These are phyloP conservation scores for Baryphthengus martii DNA, from an alignment of 2,113 vertebrate species.

Conservation along the genomic window DNA sequence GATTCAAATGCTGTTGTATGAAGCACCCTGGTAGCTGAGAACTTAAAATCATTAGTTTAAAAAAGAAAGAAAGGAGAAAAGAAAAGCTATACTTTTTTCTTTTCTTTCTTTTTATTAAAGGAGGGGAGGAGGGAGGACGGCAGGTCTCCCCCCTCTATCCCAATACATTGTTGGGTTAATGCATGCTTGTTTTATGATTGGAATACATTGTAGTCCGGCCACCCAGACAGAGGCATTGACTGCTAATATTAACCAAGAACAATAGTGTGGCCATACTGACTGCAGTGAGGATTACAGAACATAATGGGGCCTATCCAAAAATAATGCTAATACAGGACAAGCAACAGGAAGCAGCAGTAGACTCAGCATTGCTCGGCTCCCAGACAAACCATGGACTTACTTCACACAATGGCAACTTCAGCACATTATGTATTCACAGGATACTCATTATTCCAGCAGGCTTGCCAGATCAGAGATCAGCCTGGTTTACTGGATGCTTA, in stretches of 20 bases:
- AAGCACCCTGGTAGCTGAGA: not conserved
- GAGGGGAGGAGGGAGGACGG: not conserved
- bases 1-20: slow-evolving; percentile 28
- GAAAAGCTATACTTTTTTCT: not conserved
- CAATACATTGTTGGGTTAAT: slow-evolving; percentile 31
- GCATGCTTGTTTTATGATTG: slow-evolving; percentile 56
- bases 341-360: slow-evolving; percentile 91
- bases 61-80: not conserved
- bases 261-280: slow-evolving; percentile 86
- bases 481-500: slow-evolving; percentile 64
- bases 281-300: slow-evolving; percentile 92
- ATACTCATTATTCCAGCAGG: slow-evolving; percentile 70
- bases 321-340: slow-evolving; percentile 87
- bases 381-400: slow-evolving; percentile 77
- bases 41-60: slow-evolving; percentile 1
- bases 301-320: slow-evolving; percentile 90
- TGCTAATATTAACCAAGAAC: slow-evolving; percentile 85
- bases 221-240: slow-evolving; percentile 81
- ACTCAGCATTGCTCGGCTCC: slow-evolving; percentile 87
- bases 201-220: slow-evolving; percentile 74
- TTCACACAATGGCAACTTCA: slow-evolving; percentile 78
- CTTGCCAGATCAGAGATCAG: slow-evolving; percentile 62
- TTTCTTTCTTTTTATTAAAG: not conserved
- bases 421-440: slow-evolving; percentile 78
- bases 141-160: not conserved